These are phyloP conservation scores for Muscicapa comitata DNA, from an alignment of 2,797 vertebrate species.

Conservation along the genomic window DNA sequence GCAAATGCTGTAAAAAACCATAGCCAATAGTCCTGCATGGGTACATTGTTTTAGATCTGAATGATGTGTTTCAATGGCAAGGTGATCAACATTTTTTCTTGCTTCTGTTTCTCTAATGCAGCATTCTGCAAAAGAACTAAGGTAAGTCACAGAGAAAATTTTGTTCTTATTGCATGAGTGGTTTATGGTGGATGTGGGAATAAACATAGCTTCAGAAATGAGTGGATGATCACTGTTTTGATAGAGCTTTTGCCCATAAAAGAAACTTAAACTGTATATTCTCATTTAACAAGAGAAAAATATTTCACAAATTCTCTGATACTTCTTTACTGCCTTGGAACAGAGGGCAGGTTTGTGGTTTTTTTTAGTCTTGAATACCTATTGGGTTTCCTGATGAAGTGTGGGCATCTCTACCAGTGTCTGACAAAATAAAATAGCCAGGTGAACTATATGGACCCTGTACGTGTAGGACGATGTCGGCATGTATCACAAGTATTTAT, in stretches of 20 bases:
- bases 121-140: constrained; percentile 36
- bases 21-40: neutral
- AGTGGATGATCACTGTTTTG: constrained; percentile 8
- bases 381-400: neutral
- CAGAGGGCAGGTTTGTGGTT: neutral
- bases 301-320: neutral
- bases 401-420: neutral
- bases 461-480: neutral
- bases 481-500: neutral
- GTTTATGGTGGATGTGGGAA: neutral
- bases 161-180: constrained; percentile 34
- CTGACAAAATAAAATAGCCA: neutral
- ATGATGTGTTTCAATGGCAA: neutral
- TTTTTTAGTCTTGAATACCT: neutral
- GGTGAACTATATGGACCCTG: neutral
- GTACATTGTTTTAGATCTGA: neutral
- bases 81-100: constrained; percentile 49
- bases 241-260: neutral
- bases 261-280: neutral
- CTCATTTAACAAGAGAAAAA: neutral
- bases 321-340: neutral
- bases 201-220: neutral
- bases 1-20: neutral
- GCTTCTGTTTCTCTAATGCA: constrained; percentile 65
- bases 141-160: constrained; percentile 53